Evolutionary conservation across 2,888 invertebrate genomes (phyloP).

Genomic region (Mesorhabditis sp.): DNA sequence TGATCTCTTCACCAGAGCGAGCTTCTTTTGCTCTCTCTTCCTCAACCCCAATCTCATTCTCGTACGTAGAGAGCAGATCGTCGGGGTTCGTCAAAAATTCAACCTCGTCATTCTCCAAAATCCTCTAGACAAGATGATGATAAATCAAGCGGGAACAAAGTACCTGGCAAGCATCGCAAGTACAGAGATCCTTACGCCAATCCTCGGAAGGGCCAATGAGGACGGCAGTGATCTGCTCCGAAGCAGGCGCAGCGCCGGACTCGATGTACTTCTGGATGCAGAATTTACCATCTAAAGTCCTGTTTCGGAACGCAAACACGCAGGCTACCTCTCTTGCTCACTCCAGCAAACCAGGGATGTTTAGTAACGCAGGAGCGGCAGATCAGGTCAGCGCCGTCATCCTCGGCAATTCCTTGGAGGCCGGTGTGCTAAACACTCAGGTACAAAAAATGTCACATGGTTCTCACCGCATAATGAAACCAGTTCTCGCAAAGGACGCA

Average conservation of each 20-base stretch:
- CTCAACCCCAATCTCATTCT: constrained; percentile 18
- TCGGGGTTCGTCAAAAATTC: constrained; percentile 38
- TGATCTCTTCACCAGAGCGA: no score
- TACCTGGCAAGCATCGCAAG: constrained; percentile 28
- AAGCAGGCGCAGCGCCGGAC: constrained; percentile 9
- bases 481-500: constrained; percentile 96
- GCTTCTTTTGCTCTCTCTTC: constrained; percentile 10
- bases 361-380: constrained; percentile 22
- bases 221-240: neutral
- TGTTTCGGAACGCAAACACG: neutral
- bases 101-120: constrained; percentile 30
- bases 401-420: constrained; percentile 8
- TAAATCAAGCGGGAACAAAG: neutral
- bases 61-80: constrained; percentile 31
- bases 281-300: constrained; percentile 5
- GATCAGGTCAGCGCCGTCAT: constrained; percentile 17
- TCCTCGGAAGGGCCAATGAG: neutral
- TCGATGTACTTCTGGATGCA: constrained; percentile 1
- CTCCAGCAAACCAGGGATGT: constrained; percentile 18
- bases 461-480: constrained; percentile 74
- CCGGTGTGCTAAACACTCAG: constrained; percentile 13
- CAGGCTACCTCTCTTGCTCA: neutral
- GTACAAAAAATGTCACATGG: neutral
- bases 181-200: constrained; percentile 22
- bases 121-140: constrained; percentile 14